These are phyloP conservation scores for Magallana gigas DNA, from an alignment of 1,140 invertebrate species.

Conservation along the genomic window DNA sequence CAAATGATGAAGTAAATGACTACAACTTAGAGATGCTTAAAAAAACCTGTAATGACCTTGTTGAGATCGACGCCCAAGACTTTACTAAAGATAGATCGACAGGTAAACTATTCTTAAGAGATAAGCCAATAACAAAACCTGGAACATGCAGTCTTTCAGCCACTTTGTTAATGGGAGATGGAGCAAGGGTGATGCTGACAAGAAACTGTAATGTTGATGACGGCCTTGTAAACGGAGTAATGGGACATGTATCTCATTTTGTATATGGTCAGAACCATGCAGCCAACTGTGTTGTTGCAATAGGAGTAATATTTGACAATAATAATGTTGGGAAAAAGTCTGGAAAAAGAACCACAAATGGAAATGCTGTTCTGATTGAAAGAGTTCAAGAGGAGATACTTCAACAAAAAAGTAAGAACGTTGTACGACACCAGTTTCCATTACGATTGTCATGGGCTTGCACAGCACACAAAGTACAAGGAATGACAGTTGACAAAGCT, in stretches of 20 bases:
- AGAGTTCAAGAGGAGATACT: conserved; percentile 6
- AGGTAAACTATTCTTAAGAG: neutral
- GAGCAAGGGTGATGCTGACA: conserved; percentile 1
- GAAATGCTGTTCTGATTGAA: conserved; percentile 9
- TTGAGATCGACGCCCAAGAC: conserved; percentile 12
- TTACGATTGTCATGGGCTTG: conserved; percentile 41
- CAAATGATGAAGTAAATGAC: neutral
- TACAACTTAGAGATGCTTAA: conserved; percentile 5
- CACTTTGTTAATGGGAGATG: neutral
- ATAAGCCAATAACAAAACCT: neutral
- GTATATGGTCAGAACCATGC: neutral
- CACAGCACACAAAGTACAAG: conserved; percentile 46
- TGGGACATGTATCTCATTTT: conserved; percentile 38
- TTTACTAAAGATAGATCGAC: conserved; percentile 16
- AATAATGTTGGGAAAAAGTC: neutral
- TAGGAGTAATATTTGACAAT: conserved; percentile 13
- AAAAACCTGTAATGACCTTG: neutral
- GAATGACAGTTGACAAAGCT: conserved; percentile 43
- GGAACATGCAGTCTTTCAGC: neutral
- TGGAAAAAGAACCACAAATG: neutral
- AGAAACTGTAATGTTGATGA: conserved; percentile 36
- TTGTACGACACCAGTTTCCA: conserved; percentile 35
- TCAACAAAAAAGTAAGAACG: neutral
- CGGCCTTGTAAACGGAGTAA: conserved; percentile 48
- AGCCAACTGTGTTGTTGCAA: neutral